phyloP scores from a whole-genome alignment of 2,113 vertebrate species.

The Chinchilla lanigera region DNA sequence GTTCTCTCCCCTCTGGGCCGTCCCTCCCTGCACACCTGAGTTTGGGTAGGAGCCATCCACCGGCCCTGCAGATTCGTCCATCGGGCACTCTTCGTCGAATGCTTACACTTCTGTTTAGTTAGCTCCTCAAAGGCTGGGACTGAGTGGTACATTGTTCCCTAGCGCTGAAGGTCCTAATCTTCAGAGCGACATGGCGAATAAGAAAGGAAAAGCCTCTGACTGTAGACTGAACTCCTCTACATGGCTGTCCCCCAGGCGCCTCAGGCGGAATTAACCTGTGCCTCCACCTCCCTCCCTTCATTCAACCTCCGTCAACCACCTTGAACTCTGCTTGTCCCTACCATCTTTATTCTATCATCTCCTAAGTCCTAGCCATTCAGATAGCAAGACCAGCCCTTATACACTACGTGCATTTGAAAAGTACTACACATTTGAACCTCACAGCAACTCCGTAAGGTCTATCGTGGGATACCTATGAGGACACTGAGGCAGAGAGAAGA shows the following conservation, averaged over 20 bases:
- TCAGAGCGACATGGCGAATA: background rate
- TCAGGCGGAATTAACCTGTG: background rate
- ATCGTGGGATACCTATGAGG: background rate
- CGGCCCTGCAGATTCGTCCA: background rate
- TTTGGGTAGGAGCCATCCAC: background rate
- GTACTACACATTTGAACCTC: background rate
- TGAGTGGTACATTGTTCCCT: background rate
- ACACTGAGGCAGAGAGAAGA: background rate
- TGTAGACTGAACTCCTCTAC: background rate
- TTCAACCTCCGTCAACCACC: background rate
- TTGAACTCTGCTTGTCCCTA: background rate
- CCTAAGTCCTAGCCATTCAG: background rate
- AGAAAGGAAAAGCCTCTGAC: background rate
- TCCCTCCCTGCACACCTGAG: background rate
- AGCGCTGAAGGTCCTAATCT: background rate
- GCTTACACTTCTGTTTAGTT: background rate
- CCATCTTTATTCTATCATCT: background rate
- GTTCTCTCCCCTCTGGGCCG: background rate
- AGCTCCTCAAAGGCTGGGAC: background rate
- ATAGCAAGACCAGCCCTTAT: background rate
- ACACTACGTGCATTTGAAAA: background rate
- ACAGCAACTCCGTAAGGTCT: background rate
- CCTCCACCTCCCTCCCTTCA: background rate
- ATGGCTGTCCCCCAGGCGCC: background rate
- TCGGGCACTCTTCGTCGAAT: background rate